These are phyloP conservation scores for Ctenicera cuprea DNA, from an alignment of 2,888 invertebrate genomes.

Conservation along the genomic window DNA sequence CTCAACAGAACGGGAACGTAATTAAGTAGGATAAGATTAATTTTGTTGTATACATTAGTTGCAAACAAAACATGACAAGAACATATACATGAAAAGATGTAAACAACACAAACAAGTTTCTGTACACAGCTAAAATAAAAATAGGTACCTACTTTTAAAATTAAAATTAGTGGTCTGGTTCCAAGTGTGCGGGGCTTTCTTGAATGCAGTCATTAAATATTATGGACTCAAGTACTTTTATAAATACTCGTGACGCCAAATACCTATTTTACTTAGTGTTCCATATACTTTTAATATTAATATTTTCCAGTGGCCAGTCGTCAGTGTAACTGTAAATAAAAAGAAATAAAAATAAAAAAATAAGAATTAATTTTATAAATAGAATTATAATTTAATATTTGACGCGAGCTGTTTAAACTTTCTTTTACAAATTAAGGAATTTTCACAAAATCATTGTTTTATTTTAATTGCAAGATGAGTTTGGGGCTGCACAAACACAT, in stretches of 20 bases:
- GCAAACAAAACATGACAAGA: neutral
- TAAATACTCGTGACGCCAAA: conserved; percentile 28
- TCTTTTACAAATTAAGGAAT: too few relatives aligned
- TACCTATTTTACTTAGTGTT: neutral
- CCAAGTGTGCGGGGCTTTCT: conserved; percentile 28
- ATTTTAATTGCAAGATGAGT: too few relatives aligned
- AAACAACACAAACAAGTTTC: conserved; percentile 15
- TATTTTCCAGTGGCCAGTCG: too few relatives aligned
- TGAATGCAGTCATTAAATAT: conserved; percentile 22
- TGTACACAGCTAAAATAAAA: conserved; percentile 25
- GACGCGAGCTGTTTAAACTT: too few relatives aligned
- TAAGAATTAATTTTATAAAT: too few relatives aligned
- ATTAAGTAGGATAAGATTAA: neutral
- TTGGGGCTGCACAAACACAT: too few relatives aligned
- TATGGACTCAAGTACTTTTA: conserved; percentile 38
- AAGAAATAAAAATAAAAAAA: too few relatives aligned
- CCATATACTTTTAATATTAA: neutral
- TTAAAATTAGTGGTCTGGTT: conserved; percentile 31
- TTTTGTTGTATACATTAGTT: neutral
- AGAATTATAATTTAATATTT: too few relatives aligned
- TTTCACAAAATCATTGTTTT: too few relatives aligned
- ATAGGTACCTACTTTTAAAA: conserved; percentile 29
- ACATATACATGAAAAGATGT: neutral
- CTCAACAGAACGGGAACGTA: too few relatives aligned
- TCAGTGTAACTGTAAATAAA: too few relatives aligned